Percentiles rank a stretch among this genome's conserved stretches.
Evolutionary conservation across 2,113 vertebrate genomes (phyloP).

Genomic region (Oncorhynchus tshawytscha): DNA sequence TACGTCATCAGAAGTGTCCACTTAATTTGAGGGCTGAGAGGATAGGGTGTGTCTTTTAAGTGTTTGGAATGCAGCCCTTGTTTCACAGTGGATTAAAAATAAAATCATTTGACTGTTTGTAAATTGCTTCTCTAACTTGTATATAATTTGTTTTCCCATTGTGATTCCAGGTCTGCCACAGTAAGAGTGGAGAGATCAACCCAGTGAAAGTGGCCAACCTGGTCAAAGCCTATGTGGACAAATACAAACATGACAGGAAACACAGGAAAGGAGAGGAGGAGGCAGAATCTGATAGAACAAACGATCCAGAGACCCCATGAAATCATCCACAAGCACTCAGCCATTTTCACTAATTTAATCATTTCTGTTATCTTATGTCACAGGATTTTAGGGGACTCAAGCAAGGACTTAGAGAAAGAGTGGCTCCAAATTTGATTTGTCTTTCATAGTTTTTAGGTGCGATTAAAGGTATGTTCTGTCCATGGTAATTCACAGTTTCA

Average conservation of each 20-base stretch:
- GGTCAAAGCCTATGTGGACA: slow-evolving; percentile 95
- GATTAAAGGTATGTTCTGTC: slow-evolving; percentile 1
- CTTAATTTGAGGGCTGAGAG: no score
- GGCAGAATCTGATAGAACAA: slow-evolving; percentile 28
- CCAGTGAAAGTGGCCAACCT: slow-evolving; percentile 94
- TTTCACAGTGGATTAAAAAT: no score
- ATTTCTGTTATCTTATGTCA: not conserved
- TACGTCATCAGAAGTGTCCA: no score
- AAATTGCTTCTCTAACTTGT: no score
- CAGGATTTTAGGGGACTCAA: slow-evolving; percentile 2
- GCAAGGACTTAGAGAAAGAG: slow-evolving; percentile 14
- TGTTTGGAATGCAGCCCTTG: no score
- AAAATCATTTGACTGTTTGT: no score
- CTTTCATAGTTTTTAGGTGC: slow-evolving; percentile 21
- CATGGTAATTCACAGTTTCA: slow-evolving; percentile 2
- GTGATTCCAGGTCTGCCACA: slow-evolving; percentile 89
- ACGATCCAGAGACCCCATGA: slow-evolving; percentile 43
- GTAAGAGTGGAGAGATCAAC: slow-evolving; percentile 97
- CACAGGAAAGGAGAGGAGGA: slow-evolving; percentile 72
- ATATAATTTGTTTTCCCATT: no score
- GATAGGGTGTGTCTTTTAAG: no score
- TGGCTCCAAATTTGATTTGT: not conserved
- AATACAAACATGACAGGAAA: slow-evolving; percentile 89
- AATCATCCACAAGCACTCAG: not conserved
- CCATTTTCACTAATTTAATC: not conserved